phyloP scores from a whole-genome alignment of 2,888 invertebrate species.

The Mimachlamys varia region DNA sequence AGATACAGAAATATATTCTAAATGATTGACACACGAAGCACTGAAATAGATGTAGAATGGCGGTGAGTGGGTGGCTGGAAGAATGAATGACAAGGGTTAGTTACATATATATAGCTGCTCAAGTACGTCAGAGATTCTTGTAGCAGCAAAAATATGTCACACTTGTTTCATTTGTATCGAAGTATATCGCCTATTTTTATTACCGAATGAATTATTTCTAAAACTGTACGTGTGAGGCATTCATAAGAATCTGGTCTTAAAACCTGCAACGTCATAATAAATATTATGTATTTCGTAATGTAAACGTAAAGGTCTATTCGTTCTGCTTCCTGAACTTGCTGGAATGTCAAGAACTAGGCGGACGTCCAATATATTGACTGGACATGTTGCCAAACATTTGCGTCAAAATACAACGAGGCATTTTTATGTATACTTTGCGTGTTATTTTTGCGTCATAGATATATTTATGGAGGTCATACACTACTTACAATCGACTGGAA shows the following conservation, averaged over 20 bases:
- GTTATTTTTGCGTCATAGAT: background rate
- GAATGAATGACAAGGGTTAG: background rate
- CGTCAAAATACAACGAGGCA: background rate
- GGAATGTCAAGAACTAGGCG: slow-evolving; percentile 2
- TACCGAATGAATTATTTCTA: too few relatives aligned
- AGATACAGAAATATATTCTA: background rate
- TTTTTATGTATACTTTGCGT: background rate
- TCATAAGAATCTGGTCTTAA: background rate
- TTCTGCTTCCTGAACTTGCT: slow-evolving; percentile 6
- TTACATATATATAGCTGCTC: background rate
- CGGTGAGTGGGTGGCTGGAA: background rate
- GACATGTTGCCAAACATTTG: background rate
- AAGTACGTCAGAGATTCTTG: background rate
- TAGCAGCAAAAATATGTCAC: too few relatives aligned
- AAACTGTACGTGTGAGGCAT: too few relatives aligned
- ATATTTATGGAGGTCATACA: too few relatives aligned
- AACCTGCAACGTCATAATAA: background rate
- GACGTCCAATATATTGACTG: background rate
- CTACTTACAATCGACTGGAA: too few relatives aligned
- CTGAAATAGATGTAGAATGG: background rate
- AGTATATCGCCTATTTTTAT: too few relatives aligned
- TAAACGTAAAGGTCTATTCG: background rate
- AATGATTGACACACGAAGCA: background rate
- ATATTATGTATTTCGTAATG: slow-evolving; percentile 5
- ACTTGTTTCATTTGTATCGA: too few relatives aligned